A percentile compares a stretch with the other conserved stretches of the same genome.
Evolutionary conservation across 2,888 invertebrate species (phyloP).

Genomic region (Parnassius apollo): DNA sequence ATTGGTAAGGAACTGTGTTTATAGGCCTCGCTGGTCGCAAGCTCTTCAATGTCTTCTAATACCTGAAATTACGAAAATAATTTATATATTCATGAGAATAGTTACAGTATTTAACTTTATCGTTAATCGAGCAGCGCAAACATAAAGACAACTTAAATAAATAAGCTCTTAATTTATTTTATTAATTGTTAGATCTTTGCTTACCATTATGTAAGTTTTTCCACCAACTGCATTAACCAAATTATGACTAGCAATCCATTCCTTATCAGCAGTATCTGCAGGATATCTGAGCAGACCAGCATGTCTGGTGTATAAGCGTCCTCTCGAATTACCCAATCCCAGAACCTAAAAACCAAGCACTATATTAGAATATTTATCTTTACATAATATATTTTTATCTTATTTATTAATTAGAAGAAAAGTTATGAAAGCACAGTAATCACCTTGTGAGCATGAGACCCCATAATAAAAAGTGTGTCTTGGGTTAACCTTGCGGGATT

Average conservation of each 20-base stretch:
- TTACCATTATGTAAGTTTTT: slow-evolving; percentile 87
- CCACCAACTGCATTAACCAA: slow-evolving; percentile 89
- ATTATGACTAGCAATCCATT: slow-evolving; percentile 89
- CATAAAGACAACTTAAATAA: no score
- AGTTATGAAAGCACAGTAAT: slow-evolving; percentile 9
- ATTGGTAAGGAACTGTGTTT: slow-evolving; percentile 83
- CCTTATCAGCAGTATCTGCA: slow-evolving; percentile 90
- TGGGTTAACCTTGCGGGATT: slow-evolving; percentile 86
- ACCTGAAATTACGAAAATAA: slow-evolving; percentile 58
- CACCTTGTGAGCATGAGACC: slow-evolving; percentile 86
- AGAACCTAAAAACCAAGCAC: slow-evolving; percentile 69
- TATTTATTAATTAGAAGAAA: no score
- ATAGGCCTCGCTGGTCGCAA: slow-evolving; percentile 87
- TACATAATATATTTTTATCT: no score
- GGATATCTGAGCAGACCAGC: slow-evolving; percentile 88
- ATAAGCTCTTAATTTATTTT: background rate
- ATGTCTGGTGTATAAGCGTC: slow-evolving; percentile 88
- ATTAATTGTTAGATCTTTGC: slow-evolving; percentile 15
- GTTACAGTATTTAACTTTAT: background rate
- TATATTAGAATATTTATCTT: background rate
- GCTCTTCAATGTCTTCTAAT: slow-evolving; percentile 88
- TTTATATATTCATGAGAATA: slow-evolving; percentile 2
- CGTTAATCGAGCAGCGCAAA: no score
- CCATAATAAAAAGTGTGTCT: slow-evolving; percentile 90
- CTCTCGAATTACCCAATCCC: slow-evolving; percentile 88